phyloP scores from a whole-genome alignment of 1,140 invertebrate genomes.

The Musca domestica region DNA sequence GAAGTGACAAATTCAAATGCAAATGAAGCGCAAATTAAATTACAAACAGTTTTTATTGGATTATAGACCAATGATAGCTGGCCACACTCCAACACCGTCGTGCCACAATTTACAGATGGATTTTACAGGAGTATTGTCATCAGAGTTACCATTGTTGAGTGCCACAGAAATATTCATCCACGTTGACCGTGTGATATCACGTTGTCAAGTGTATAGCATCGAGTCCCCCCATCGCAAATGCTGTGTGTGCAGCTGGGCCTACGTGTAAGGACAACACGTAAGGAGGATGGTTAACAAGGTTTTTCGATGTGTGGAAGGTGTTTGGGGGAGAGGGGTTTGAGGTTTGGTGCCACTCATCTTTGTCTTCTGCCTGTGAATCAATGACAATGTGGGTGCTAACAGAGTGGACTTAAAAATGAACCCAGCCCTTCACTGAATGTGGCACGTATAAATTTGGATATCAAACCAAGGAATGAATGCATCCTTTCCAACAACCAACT shows the following conservation, averaged over 20 bases:
- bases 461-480: too few relatives aligned
- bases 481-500: too few relatives aligned
- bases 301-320: too few relatives aligned
- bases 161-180: not conserved
- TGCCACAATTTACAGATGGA: too few relatives aligned
- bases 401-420: constrained; percentile 13
- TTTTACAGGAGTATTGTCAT: too few relatives aligned
- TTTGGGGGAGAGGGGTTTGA: too few relatives aligned
- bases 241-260: not conserved
- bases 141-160: too few relatives aligned
- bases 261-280: constrained; percentile 10
- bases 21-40: constrained; percentile 31
- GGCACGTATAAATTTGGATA: constrained; percentile 7
- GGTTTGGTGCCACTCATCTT: too few relatives aligned
- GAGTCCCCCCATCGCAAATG: not conserved
- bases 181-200: not conserved
- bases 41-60: constrained; percentile 30
- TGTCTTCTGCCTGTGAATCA: too few relatives aligned
- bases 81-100: not conserved
- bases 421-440: not conserved
- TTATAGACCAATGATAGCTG: constrained; percentile 23
- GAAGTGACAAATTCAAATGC: constrained; percentile 31
- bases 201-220: not conserved
- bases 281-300: not conserved
- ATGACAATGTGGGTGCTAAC: constrained; percentile 14